A percentile compares a stretch with the other conserved stretches of the same genome.
phyloP scores from a whole-genome alignment of 2,113 vertebrate genomes.

The Cyanocitta stelleri region DNA sequence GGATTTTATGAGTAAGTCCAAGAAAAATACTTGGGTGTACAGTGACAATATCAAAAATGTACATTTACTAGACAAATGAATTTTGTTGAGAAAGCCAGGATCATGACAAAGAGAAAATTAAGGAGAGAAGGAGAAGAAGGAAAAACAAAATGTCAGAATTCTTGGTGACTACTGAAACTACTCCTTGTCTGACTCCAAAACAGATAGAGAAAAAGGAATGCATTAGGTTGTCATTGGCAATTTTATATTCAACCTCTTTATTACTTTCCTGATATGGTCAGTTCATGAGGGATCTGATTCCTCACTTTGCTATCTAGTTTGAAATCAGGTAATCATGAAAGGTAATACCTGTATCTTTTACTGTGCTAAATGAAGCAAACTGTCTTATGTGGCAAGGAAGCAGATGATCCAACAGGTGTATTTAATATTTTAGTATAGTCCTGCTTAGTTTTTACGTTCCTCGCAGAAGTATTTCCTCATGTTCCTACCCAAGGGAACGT shows the following conservation, averaged over 20 bases:
- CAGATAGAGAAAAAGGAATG: background rate
- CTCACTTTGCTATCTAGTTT: background rate
- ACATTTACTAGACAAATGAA: background rate
- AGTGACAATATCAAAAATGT: background rate
- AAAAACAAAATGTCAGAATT: background rate
- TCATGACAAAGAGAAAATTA: background rate
- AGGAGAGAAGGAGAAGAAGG: background rate
- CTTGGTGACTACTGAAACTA: background rate
- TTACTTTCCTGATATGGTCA: background rate
- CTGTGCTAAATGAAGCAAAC: background rate
- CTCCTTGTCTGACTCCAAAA: background rate
- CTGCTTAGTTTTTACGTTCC: background rate
- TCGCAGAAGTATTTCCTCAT: background rate
- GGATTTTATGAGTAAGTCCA: background rate
- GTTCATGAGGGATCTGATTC: background rate
- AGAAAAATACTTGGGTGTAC: background rate
- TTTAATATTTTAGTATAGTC: background rate
- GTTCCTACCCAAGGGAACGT: background rate
- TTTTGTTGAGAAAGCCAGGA: background rate
- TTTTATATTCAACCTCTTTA: background rate
- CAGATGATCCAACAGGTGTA: background rate
- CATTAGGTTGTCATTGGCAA: background rate
- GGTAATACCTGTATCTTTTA: background rate
- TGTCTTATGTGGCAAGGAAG: background rate
- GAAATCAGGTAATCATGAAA: background rate